Evolutionary conservation across 2,888 invertebrate genomes (phyloP).

Genomic region (Himalopsyche japonica): DNA sequence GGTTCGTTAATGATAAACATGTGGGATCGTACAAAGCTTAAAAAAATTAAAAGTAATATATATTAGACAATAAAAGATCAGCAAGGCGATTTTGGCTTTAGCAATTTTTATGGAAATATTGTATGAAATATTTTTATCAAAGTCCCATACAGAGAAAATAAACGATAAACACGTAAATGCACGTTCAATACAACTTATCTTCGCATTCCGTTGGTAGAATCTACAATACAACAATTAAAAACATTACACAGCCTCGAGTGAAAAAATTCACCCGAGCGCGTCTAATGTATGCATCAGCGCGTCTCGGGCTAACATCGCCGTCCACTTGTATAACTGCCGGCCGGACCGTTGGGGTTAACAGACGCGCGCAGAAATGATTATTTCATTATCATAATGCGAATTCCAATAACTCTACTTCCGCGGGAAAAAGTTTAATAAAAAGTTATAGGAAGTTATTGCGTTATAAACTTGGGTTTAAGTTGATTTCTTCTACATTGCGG

Average conservation of each 20-base stretch:
- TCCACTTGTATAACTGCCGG: not conserved
- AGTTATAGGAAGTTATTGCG: not conserved
- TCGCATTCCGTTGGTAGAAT: not conserved
- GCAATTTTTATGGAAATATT: too few species aligned
- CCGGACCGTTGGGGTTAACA: not conserved
- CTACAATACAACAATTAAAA: not conserved
- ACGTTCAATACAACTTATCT: not conserved
- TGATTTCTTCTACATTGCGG: not conserved
- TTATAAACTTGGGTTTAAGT: not conserved
- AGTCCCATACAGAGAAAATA: too few species aligned
- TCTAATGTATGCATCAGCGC: constrained; percentile 33
- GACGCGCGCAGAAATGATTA: not conserved
- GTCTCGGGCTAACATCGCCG: constrained; percentile 13
- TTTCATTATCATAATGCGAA: not conserved
- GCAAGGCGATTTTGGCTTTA: too few species aligned
- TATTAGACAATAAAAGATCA: too few species aligned
- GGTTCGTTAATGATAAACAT: too few species aligned
- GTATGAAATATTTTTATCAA: too few species aligned
- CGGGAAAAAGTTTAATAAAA: constrained; percentile 14
- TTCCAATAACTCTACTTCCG: constrained; percentile 7
- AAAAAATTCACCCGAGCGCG: constrained; percentile 22
- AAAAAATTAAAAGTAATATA: too few species aligned
- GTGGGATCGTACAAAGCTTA: too few species aligned
- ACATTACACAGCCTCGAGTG: not conserved
- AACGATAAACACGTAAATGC: too few species aligned